Evolutionary conservation across 2,797 vertebrate species (phyloP).

Genomic region (Borostomias antarcticus): DNA sequence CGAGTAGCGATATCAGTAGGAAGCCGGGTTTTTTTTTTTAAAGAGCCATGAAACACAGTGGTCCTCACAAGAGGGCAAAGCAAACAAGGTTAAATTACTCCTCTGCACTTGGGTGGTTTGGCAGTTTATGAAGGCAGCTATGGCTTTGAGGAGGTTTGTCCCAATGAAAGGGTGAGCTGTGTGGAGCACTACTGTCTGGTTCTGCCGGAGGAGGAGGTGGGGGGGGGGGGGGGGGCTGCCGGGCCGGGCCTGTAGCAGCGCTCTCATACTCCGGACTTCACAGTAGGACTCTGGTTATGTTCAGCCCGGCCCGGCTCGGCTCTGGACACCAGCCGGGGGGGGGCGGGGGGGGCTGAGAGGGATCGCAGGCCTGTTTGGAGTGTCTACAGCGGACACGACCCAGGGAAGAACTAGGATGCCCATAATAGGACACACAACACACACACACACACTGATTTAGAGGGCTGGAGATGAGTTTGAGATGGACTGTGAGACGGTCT

Average conservation of each 20-base stretch:
- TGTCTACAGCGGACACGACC: slow-evolving; percentile 13
- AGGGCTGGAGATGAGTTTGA: slow-evolving; percentile 37
- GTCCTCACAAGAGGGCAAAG: slow-evolving; percentile 59
- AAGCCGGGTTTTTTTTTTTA: too few species aligned
- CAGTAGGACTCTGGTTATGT: slow-evolving; percentile 49
- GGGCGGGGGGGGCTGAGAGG: slow-evolving; percentile 26
- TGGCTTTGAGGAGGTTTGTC: slow-evolving; percentile 74
- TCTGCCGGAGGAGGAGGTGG: slow-evolving; percentile 47
- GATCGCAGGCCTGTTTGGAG: slow-evolving; percentile 47
- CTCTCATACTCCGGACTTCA: slow-evolving; percentile 50
- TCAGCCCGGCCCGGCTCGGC: slow-evolving; percentile 24
- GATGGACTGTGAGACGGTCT: slow-evolving; percentile 22
- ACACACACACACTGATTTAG: slow-evolving; percentile 16
- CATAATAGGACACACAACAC: slow-evolving; percentile 65
- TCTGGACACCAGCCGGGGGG: too few species aligned
- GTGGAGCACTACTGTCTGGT: slow-evolving; percentile 63
- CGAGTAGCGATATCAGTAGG: too few species aligned
- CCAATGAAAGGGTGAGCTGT: slow-evolving; percentile 81
- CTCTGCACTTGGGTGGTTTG: slow-evolving; percentile 79
- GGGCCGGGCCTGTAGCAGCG: slow-evolving; percentile 52
- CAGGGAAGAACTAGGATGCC: slow-evolving; percentile 53
- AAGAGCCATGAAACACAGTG: slow-evolving; percentile 70
- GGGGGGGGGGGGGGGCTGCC: not conserved
- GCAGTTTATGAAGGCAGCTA: slow-evolving; percentile 74
- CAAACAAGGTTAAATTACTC: slow-evolving; percentile 75